These are phyloP conservation scores for Aromia moschata DNA, from an alignment of 2,888 invertebrate genomes.

Conservation along the genomic window DNA sequence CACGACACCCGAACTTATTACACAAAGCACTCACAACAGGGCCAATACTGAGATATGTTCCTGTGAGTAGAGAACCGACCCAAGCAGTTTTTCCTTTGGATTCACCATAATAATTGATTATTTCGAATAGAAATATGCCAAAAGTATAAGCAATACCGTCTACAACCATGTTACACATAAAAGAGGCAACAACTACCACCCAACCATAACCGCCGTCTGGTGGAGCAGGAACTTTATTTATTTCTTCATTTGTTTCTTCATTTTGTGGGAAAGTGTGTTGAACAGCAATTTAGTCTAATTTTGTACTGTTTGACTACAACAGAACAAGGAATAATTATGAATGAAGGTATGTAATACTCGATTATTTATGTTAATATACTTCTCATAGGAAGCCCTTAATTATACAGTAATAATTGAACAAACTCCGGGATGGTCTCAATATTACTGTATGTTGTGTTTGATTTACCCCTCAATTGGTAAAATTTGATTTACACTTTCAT, in stretches of 20 bases:
- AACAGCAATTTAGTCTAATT: background rate
- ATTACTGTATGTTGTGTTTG: no score
- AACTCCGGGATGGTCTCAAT: no score
- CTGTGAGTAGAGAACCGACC: conserved; percentile 93
- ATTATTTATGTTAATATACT: no score
- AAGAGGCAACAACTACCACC: conserved; percentile 95
- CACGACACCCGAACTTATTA: conserved; percentile 94
- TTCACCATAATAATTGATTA: conserved; percentile 82
- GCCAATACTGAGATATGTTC: conserved; percentile 93
- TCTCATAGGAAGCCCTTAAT: no score
- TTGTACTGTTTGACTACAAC: conserved; percentile 5
- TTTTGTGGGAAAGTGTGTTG: background rate
- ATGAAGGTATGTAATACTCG: no score
- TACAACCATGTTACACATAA: conserved; percentile 97
- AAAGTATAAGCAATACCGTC: conserved; percentile 98
- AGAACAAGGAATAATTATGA: no score
- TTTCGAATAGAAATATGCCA: conserved; percentile 87
- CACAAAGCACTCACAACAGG: conserved; percentile 94
- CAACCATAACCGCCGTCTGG: conserved; percentile 93
- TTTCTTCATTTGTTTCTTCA: conserved; percentile 1
- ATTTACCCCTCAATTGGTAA: no score
- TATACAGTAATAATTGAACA: no score
- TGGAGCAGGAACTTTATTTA: conserved; percentile 52
- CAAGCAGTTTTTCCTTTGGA: conserved; percentile 92
- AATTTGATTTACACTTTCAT: no score